Conservation (phyloP, 2,113 vertebrate species). For the Dipodomys ordii region DNA sequence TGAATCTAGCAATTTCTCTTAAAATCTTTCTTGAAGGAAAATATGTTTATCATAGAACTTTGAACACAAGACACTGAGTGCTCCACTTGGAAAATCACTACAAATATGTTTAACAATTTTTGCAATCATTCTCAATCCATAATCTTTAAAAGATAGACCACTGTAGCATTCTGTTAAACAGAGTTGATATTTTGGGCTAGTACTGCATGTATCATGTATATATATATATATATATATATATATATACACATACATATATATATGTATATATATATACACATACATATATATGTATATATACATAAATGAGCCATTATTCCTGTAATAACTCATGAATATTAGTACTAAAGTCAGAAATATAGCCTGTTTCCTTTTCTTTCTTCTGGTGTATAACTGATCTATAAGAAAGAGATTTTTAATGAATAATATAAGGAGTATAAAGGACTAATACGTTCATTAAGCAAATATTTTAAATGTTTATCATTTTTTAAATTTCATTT, state of each 20-base stretch:
- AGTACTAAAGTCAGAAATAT: not conserved
- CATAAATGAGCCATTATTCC: not conserved
- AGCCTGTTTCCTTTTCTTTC: not conserved
- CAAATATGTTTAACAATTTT: not conserved
- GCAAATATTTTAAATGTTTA: not conserved
- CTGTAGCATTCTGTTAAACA: not conserved
- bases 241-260: too few species aligned
- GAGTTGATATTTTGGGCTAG: not conserved
- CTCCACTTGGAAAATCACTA: constrained; percentile 2
- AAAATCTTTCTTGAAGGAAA: not conserved
- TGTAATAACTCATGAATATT: not conserved
- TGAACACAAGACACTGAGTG: not conserved
- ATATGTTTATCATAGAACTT: not conserved
- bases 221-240: too few species aligned
- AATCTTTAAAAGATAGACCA: not conserved
- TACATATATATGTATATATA: too few species aligned
- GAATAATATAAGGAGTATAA: not conserved
- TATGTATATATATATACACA: too few species aligned
- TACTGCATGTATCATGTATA: not conserved
- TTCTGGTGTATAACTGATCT: not conserved
- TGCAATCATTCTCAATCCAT: not conserved
- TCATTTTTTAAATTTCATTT: not conserved
- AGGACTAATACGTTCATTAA: not conserved
- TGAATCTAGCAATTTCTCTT: not conserved
- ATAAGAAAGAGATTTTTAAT: not conserved